Percentiles rank a stretch among this genome's conserved stretches.
Conservation (phyloP, 2,888 invertebrate species). For the Rhingia rostrata region DNA sequence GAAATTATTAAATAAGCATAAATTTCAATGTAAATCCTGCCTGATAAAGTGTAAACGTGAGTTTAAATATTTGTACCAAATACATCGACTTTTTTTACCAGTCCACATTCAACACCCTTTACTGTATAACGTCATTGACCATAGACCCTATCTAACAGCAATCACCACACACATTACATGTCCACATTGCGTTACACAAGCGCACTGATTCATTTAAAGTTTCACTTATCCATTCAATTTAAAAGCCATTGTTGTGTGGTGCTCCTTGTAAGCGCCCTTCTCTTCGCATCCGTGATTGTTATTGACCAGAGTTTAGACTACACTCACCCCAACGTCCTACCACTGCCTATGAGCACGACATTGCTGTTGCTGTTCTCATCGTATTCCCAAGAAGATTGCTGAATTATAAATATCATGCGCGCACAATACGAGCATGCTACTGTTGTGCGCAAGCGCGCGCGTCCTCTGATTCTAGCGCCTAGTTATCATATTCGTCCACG, state of each 20-base stretch:
- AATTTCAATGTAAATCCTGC: too few relatives aligned
- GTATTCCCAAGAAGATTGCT: slow-evolving; percentile 66
- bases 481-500: slow-evolving; percentile 71
- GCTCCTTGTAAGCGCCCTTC: slow-evolving; percentile 52
- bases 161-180: slow-evolving; percentile 59
- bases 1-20: too few relatives aligned
- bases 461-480: slow-evolving; percentile 71
- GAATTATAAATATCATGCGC: slow-evolving; percentile 58
- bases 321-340: background rate
- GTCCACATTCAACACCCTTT: background rate
- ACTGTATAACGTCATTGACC: slow-evolving; percentile 53
- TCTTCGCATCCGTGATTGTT: slow-evolving; percentile 30
- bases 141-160: slow-evolving; percentile 58
- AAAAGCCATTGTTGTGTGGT: slow-evolving; percentile 62
- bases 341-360: slow-evolving; percentile 9
- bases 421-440: slow-evolving; percentile 45
- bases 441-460: slow-evolving; percentile 10
- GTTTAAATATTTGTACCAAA: too few relatives aligned
- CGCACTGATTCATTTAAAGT: slow-evolving; percentile 68
- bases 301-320: slow-evolving; percentile 17
- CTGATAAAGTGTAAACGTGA: too few relatives aligned
- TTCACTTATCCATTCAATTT: slow-evolving; percentile 64
- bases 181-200: slow-evolving; percentile 52
- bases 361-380: slow-evolving; percentile 42
- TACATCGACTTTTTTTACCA: background rate